Evolutionary conservation across 2,113 vertebrate species (phyloP).

Genomic region (Xenotilapia leptura): DNA sequence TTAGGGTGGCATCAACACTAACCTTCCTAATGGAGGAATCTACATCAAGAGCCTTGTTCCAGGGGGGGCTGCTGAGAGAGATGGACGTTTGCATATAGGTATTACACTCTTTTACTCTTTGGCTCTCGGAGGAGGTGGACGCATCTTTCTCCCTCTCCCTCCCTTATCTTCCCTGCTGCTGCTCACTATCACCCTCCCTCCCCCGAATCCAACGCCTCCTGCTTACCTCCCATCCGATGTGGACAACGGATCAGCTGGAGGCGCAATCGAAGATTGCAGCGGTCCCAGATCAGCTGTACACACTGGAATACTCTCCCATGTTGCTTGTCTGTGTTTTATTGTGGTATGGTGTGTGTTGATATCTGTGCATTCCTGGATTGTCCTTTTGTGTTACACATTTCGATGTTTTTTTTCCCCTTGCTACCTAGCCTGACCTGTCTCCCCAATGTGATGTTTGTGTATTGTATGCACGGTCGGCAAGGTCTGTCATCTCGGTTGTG

Average conservation of each 20-base stretch:
- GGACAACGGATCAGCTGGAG: too few relatives aligned
- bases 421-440: not conserved
- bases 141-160: not conserved
- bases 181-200: not conserved
- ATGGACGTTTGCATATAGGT: slow-evolving; percentile 79
- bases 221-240: too few relatives aligned
- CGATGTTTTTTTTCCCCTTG: not conserved
- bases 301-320: not conserved
- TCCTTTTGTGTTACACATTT: not conserved
- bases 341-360: not conserved
- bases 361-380: fast-evolving
- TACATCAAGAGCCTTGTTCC: slow-evolving; percentile 82
- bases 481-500: not conserved
- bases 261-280: too few relatives aligned
- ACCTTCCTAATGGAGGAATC: slow-evolving; percentile 71
- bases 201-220: fast-evolving
- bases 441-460: not conserved
- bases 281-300: not conserved
- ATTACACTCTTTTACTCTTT: not conserved
- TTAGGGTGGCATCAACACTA: slow-evolving; percentile 79
- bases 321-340: not conserved
- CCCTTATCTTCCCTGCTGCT: not conserved
- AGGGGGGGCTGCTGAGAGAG: slow-evolving; percentile 77
- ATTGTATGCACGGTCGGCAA: not conserved
- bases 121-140: fast-evolving